A percentile compares a stretch with the other conserved stretches of the same genome.
phyloP scores from a whole-genome alignment of 2,888 invertebrate species.

The Sarcophaga rosellei region DNA sequence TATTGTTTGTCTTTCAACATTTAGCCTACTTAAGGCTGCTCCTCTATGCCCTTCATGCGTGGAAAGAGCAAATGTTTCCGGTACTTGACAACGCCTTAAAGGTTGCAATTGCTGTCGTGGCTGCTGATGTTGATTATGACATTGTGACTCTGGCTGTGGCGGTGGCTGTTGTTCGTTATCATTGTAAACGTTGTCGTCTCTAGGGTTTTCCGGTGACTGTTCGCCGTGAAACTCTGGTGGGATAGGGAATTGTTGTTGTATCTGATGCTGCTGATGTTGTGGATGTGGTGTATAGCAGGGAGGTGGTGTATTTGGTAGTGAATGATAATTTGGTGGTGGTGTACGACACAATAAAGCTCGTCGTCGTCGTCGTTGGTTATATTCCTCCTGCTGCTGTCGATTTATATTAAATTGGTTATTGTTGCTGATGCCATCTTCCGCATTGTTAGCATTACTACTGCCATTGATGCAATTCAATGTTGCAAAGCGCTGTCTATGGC shows the following conservation, averaged over 20 bases:
- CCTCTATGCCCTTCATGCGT: constrained; percentile 42
- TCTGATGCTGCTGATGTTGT: constrained; percentile 51
- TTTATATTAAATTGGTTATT: constrained; percentile 68
- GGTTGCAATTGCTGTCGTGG: constrained; percentile 43
- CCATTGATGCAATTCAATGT: constrained; percentile 66
- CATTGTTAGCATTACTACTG: constrained; percentile 50
- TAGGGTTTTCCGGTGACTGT: constrained; percentile 66
- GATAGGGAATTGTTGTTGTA: constrained; percentile 64
- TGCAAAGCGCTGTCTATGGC: constrained; percentile 61
- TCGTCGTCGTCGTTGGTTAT: constrained; percentile 4
- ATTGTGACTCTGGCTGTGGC: constrained; percentile 38
- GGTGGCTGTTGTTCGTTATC: constrained; percentile 58
- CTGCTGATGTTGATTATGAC: constrained; percentile 35
- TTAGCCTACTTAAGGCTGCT: constrained; percentile 59
- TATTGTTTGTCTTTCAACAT: constrained; percentile 49
- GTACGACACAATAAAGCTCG: constrained; percentile 68
- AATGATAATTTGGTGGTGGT: constrained; percentile 75
- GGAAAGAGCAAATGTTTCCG: constrained; percentile 62
- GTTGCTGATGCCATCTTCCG: constrained; percentile 47
- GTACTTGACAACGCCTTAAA: constrained; percentile 64
- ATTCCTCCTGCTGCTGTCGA: constrained; percentile 46
- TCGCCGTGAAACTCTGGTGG: constrained; percentile 69
- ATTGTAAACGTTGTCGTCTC: constrained; percentile 64
- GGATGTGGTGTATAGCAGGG: constrained; percentile 76
- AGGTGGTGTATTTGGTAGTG: constrained; percentile 77